Base-by-base conservation (phyloP, 2,797 vertebrate genomes). In the Enteromius trimaculatus region DNA sequence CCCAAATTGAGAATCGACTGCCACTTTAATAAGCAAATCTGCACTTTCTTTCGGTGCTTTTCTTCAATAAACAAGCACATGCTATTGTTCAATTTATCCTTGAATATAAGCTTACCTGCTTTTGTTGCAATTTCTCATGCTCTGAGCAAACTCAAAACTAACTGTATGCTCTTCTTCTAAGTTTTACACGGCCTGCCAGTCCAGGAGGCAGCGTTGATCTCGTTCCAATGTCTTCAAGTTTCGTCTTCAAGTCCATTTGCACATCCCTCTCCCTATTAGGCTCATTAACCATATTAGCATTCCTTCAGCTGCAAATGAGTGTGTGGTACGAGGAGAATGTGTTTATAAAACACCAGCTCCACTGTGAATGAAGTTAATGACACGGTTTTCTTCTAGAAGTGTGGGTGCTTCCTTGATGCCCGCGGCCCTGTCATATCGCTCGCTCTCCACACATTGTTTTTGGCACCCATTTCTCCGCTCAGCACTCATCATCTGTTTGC, bases 401-500 rank as follows among this genome's bases (percentile, higher is more conserved):
- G 75, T 83, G 82, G 65, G 81, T 70, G 64, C 74, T 64, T 69
- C 9, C 44, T 74, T 37, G 26, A 75, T 77, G 62, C 42, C 42
- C 2, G 71, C 8, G 47, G 64, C 76, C 58, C 42, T 53, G 49
- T 58, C 44, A 66, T 79, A 51, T 70, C 66, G 29, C 77, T 37
- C 34, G 64, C 74, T 85, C 75, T 66, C 81, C 84, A 79, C 84
- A 79, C 81, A 68, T 81, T 81, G 58, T 81, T 85, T 83, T 85
- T 82, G 86, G 84, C 80, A 76, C 21, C 26, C n/a, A 19, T 62
- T 68, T 66, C 51, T 65, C 6, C 11, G 60, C 65, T 84, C 79
- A 82, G 74, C 29, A 23, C 74, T 89, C 82, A 82, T 87, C 82
- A 58, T 87, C 82, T 84, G 86, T 76, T 83, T 84, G 75, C 64